phyloP scores from a whole-genome alignment of 2,888 invertebrate species.

The Epinotia nisella region DNA sequence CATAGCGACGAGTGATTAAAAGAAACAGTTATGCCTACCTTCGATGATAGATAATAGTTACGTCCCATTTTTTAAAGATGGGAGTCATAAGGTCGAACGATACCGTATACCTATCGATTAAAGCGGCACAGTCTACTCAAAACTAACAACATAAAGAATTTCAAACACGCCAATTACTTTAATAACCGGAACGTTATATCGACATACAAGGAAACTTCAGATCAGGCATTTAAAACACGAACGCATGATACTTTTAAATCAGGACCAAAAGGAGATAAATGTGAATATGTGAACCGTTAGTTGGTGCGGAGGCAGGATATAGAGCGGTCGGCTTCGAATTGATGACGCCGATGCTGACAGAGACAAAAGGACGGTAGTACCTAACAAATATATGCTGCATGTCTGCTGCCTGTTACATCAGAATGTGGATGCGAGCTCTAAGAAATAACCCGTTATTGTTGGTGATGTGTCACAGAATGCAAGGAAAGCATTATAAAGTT shows the following conservation, averaged over 20 bases:
- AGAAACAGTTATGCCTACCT: constrained; percentile 14
- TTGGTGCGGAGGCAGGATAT: constrained; percentile 46
- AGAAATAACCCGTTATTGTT: constrained; percentile 13
- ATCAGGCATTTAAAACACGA: constrained; percentile 43
- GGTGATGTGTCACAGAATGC: constrained; percentile 2
- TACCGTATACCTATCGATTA: constrained; percentile 42
- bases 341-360: constrained; percentile 50
- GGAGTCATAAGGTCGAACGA: constrained; percentile 32
- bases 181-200: constrained; percentile 36
- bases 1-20: constrained; percentile 7
- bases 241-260: constrained; percentile 44
- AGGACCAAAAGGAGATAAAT: constrained; percentile 44
- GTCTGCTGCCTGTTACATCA: constrained; percentile 31
- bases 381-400: constrained; percentile 50
- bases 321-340: constrained; percentile 49
- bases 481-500: not conserved
- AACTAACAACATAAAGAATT: constrained; percentile 29
- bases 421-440: constrained; percentile 29
- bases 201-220: constrained; percentile 35
- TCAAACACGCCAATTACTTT: constrained; percentile 40
- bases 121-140: constrained; percentile 24
- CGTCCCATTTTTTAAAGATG: constrained; percentile 22
- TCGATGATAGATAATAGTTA: constrained; percentile 21
- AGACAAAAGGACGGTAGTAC: constrained; percentile 55
- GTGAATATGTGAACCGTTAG: constrained; percentile 43